Conservation (phyloP, 2,113 vertebrate genomes). For the Acanthisitta chloris region DNA sequence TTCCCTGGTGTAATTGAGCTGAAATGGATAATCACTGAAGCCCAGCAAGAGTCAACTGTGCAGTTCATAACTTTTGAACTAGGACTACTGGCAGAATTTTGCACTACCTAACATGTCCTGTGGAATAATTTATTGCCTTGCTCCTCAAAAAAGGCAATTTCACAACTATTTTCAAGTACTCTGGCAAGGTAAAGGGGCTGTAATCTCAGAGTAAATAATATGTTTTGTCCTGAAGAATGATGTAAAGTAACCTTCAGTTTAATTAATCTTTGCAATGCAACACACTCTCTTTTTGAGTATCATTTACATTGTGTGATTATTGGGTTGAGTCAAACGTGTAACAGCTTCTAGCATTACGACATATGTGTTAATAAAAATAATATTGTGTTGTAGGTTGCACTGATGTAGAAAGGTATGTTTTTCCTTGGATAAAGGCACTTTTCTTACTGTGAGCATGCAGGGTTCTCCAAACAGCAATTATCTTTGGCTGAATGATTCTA, state of each 20-base stretch:
- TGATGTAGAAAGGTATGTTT: neutral
- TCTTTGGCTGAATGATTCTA: conserved; percentile 51
- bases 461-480: conserved; percentile 45
- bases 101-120: neutral
- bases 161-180: neutral
- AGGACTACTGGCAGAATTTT: neutral
- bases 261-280: neutral
- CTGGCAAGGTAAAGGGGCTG: neutral
- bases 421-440: neutral
- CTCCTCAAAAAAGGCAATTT: neutral
- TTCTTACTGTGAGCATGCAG: neutral
- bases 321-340: neutral
- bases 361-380: conserved; percentile 40
- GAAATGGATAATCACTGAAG: neutral
- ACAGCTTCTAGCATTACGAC: neutral
- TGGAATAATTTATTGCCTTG: neutral
- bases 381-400: neutral
- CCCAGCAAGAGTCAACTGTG: neutral
- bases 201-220: neutral
- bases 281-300: neutral
- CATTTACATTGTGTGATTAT: neutral
- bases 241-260: neutral
- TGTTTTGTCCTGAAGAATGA: neutral
- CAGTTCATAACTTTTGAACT: neutral
- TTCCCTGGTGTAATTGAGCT: neutral